A percentile compares a stretch with the other conserved stretches of the same genome.
These are phyloP conservation scores for Pristionchus maxplancki DNA, from an alignment of 2,888 invertebrate species.

Conservation along the genomic window DNA sequence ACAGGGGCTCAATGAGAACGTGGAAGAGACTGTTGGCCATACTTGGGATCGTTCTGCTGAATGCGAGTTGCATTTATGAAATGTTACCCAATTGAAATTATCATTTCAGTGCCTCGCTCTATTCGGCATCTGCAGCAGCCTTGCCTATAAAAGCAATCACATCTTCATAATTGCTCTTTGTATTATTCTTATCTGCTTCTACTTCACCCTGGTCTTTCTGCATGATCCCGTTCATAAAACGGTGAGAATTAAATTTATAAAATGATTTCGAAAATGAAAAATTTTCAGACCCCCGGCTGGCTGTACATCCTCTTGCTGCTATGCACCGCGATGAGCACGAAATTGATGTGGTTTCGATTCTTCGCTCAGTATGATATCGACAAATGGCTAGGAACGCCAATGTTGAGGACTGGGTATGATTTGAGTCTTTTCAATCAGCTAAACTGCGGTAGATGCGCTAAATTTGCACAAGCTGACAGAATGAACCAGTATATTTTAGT, in stretches of 20 bases:
- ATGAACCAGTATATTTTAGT: too few species aligned
- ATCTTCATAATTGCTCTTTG: not conserved
- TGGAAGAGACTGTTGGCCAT: not conserved
- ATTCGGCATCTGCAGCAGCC: not conserved
- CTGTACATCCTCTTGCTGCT: not conserved
- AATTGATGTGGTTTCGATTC: not conserved
- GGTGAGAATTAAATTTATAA: not conserved
- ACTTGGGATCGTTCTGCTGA: not conserved
- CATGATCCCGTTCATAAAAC: too few species aligned
- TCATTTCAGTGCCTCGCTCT: not conserved
- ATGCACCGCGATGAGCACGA: not conserved
- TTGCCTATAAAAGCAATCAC: not conserved
- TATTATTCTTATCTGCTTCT: not conserved
- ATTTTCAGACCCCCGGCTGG: not conserved
- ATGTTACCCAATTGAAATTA: not conserved
- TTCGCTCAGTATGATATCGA: too few species aligned
- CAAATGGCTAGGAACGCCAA: too few species aligned
- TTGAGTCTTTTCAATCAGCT: too few species aligned
- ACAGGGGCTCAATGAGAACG: too few species aligned
- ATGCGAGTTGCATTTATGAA: not conserved
- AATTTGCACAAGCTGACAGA: too few species aligned
- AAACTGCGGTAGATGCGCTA: too few species aligned
- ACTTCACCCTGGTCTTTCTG: not conserved
- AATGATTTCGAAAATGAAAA: too few species aligned
- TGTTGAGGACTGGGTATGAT: too few species aligned